These are phyloP conservation scores for Columba guinea DNA, from an alignment of 2,797 vertebrate genomes.

Conservation along the genomic window DNA sequence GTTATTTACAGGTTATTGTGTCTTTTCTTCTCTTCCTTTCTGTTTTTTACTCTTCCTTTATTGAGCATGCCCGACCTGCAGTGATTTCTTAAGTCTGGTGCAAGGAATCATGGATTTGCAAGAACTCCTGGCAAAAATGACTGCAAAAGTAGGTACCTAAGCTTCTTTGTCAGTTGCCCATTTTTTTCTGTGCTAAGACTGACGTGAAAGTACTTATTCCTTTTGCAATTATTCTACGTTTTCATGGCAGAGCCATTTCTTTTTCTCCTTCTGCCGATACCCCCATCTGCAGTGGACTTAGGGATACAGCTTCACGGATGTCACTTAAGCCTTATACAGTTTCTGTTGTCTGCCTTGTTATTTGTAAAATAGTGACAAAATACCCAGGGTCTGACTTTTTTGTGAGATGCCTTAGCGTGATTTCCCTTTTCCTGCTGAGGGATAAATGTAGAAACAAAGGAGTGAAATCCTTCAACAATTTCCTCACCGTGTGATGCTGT, in stretches of 20 bases:
- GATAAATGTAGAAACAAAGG: neutral
- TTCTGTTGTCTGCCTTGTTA: neutral
- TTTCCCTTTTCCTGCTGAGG: neutral
- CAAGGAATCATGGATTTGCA: constrained; percentile 99
- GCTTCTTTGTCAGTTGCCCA: neutral
- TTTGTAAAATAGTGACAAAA: neutral
- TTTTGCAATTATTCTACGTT: neutral
- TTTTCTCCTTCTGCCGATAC: neutral
- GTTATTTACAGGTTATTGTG: constrained; percentile 39
- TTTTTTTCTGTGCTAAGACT: neutral
- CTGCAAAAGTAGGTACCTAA: constrained; percentile 88
- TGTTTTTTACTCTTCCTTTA: constrained; percentile 68
- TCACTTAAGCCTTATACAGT: neutral
- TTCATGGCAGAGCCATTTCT: neutral
- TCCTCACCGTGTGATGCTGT: neutral
- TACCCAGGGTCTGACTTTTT: neutral
- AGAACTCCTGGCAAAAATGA: constrained; percentile 97
- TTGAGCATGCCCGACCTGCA: constrained; percentile 97
- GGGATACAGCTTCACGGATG: neutral
- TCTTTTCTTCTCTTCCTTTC: constrained; percentile 10
- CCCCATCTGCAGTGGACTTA: neutral
- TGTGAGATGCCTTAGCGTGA: neutral
- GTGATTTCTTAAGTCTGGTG: constrained; percentile 95
- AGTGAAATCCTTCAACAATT: neutral
- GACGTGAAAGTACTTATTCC: constrained; percentile 15